These are phyloP conservation scores for Apus apus DNA, from an alignment of 2,113 vertebrate genomes.

Conservation along the genomic window DNA sequence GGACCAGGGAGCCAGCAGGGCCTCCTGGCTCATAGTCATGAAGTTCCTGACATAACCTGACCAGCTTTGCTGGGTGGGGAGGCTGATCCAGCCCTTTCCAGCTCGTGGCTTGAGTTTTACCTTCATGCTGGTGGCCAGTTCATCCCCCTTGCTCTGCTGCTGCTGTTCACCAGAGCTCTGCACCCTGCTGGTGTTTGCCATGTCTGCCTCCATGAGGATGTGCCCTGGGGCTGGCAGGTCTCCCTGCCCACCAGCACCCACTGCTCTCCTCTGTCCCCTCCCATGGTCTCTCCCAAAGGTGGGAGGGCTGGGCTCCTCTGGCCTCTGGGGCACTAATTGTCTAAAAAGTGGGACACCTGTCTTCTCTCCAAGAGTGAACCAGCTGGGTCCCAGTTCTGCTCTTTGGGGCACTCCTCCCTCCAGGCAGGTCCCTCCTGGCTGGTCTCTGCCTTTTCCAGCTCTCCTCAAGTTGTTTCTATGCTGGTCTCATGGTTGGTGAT, in stretches of 20 bases:
- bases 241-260: not conserved
- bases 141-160: not conserved
- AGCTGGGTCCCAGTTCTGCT: not conserved
- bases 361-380: not conserved
- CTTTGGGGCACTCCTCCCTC: not conserved
- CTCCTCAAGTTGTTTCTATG: not conserved
- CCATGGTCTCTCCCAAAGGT: not conserved
- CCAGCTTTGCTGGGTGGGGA: not conserved
- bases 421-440: not conserved
- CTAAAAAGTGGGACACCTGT: not conserved
- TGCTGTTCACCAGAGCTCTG: not conserved
- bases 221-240: not conserved
- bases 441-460: not conserved
- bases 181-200: not conserved
- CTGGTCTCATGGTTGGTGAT: not conserved
- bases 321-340: not conserved
- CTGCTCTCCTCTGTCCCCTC: not conserved
- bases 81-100: not conserved
- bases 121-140: not conserved
- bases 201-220: not conserved
- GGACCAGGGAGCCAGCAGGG: not conserved
- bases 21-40: not conserved
- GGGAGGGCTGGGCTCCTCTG: not conserved
- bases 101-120: not conserved
- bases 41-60: not conserved